Conservation (phyloP, 2,113 vertebrate species). For the Synodontis membranacea region DNA sequence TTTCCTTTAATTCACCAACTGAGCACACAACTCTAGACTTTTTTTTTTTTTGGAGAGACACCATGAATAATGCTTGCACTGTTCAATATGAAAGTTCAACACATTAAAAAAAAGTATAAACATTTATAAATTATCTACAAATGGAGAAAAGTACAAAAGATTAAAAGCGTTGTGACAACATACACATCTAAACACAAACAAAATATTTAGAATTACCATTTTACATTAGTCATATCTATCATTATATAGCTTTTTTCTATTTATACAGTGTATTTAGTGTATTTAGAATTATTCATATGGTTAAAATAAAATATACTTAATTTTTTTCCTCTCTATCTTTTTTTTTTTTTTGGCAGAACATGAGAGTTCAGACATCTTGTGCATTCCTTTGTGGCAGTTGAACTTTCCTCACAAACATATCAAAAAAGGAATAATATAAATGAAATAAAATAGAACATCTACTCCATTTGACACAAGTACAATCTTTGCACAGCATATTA, state of each 20-base stretch:
- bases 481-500: not conserved
- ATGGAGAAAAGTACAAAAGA: conserved; percentile 88
- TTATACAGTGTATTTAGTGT: conserved; percentile 27
- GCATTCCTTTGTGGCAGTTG: conserved; percentile 58
- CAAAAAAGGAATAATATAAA: not conserved
- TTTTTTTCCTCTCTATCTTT: conserved; percentile 12
- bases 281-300: conserved; percentile 1
- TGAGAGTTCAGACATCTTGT: conserved; percentile 46
- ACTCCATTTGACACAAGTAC: conserved; percentile 14
- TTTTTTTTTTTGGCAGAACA: conserved; percentile 60
- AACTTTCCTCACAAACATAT: conserved; percentile 16
- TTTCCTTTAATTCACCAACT: conserved; percentile 74
- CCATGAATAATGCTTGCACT: conserved; percentile 82
- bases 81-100: conserved; percentile 69
- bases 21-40: conserved; percentile 78
- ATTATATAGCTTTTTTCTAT: conserved; percentile 3
- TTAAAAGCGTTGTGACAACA: conserved; percentile 64
- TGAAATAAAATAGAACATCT: not conserved
- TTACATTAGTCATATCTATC: conserved; percentile 9
- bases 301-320: conserved; percentile 32
- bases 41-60: conserved; percentile 80
- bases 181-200: conserved; percentile 58
- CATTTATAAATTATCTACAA: conserved; percentile 95
- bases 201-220: conserved; percentile 52
- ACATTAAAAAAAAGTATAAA: conserved; percentile 94